Conservation (phyloP, 2,888 invertebrate genomes). For the Erannis defoliaria region DNA sequence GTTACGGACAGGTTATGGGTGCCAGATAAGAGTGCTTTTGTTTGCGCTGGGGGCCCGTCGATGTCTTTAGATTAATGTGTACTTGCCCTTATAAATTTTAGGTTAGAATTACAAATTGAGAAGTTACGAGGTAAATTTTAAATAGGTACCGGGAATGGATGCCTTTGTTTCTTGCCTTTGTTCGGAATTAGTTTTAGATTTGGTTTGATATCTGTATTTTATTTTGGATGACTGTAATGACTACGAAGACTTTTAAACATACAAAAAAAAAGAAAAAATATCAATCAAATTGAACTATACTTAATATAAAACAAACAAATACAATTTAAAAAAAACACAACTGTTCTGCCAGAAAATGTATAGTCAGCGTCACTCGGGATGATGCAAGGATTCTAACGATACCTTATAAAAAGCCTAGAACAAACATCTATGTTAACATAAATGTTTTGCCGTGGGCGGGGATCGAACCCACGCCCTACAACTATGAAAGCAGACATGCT, state of each 20-base stretch:
- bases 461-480: no score
- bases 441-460: no score
- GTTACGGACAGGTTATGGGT: constrained; percentile 43
- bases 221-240: no score
- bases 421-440: no score
- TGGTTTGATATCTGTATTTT: not conserved
- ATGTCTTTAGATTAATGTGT: constrained; percentile 47
- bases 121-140: constrained; percentile 34
- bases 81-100: constrained; percentile 44
- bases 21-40: constrained; percentile 47
- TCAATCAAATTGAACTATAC: no score
- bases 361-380: no score
- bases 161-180: not conserved
- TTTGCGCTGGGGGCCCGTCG: constrained; percentile 41
- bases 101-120: constrained; percentile 45
- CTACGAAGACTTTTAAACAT: not conserved
- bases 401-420: no score
- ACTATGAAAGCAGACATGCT: no score
- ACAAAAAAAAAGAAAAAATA: not conserved
- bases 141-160: constrained; percentile 20
- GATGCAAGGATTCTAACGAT: no score
- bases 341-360: no score
- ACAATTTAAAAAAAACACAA: no score
- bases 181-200: not conserved
- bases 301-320: no score